phyloP scores from a whole-genome alignment of 2,888 invertebrate species.

The Hirtodrosophila confusa region DNA sequence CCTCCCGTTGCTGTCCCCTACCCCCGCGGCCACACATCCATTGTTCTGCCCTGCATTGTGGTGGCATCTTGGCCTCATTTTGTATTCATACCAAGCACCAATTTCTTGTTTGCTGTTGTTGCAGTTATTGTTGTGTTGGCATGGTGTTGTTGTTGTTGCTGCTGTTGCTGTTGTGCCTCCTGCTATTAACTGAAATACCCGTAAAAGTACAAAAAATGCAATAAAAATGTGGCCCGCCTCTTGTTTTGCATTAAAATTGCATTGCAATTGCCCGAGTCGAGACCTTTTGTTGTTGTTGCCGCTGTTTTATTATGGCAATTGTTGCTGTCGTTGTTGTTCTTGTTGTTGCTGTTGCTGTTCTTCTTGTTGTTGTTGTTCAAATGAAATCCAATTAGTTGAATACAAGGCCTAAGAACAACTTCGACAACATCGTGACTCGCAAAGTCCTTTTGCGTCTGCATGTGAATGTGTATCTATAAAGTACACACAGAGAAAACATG shows the following conservation, averaged over 20 bases:
- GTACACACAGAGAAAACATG: conserved; percentile 28
- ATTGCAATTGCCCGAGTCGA: conserved; percentile 74
- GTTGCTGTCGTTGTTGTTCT: conserved; percentile 43
- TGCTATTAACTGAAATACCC: conserved; percentile 74
- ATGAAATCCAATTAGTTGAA: conserved; percentile 78
- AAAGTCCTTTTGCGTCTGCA: conserved; percentile 51
- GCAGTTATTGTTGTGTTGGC: conserved; percentile 44
- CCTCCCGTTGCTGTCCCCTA: neutral
- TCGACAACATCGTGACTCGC: conserved; percentile 61
- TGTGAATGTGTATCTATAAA: conserved; percentile 15
- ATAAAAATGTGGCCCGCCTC: conserved; percentile 74
- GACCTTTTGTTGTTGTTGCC: conserved; percentile 49
- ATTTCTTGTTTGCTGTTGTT: conserved; percentile 66
- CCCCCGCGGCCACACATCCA: neutral
- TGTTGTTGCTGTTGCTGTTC: conserved; percentile 39
- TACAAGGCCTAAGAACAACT: conserved; percentile 69
- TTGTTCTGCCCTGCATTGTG: conserved; percentile 56
- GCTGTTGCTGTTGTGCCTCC: conserved; percentile 53
- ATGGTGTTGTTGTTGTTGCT: conserved; percentile 27
- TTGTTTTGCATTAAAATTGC: conserved; percentile 81
- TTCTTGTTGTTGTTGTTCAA: conserved; percentile 63
- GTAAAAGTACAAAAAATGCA: conserved; percentile 70
- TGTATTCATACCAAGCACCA: conserved; percentile 83
- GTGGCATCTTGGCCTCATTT: conserved; percentile 77
- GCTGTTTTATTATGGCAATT: conserved; percentile 67